Evolutionary conservation across 1,140 invertebrate species (phyloP).

Genomic region (Contarinia nasturtii): DNA sequence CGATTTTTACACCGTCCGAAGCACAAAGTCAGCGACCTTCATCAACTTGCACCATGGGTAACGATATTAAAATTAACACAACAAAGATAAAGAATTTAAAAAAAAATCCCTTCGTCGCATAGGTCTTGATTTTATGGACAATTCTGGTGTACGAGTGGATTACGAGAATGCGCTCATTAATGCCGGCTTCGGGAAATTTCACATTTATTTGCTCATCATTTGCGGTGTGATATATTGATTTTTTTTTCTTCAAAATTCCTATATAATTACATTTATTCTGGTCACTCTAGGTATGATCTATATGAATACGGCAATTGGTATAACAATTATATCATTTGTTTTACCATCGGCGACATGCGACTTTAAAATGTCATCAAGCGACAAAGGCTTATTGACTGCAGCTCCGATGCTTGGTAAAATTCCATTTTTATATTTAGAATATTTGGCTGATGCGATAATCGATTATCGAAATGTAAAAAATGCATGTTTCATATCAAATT

Average conservation of each 20-base stretch:
- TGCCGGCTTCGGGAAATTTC: conserved; percentile 61
- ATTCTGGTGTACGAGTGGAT: conserved; percentile 7
- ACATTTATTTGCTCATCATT: conserved; percentile 43
- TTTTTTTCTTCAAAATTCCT: too few species aligned
- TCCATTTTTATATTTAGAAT: background rate
- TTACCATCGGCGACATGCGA: conserved; percentile 56
- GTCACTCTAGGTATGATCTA: too few species aligned
- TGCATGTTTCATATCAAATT: background rate
- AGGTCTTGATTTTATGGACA: conserved; percentile 14
- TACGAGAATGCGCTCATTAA: conserved; percentile 13
- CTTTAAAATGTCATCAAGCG: conserved; percentile 48
- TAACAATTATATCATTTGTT: conserved; percentile 70
- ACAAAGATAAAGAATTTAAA: background rate
- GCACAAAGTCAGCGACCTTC: background rate
- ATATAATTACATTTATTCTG: too few species aligned
- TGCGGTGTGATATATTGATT: conserved; percentile 52
- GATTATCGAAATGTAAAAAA: background rate
- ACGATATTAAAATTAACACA: too few species aligned
- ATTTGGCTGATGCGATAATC: background rate
- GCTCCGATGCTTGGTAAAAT: conserved; percentile 51
- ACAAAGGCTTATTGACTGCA: conserved; percentile 54
- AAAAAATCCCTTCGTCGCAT: background rate
- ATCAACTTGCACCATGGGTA: background rate
- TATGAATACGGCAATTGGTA: conserved; percentile 56
- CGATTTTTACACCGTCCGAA: background rate